Conservation (phyloP, 2,888 invertebrate species). For the Polyommatus icarus region DNA sequence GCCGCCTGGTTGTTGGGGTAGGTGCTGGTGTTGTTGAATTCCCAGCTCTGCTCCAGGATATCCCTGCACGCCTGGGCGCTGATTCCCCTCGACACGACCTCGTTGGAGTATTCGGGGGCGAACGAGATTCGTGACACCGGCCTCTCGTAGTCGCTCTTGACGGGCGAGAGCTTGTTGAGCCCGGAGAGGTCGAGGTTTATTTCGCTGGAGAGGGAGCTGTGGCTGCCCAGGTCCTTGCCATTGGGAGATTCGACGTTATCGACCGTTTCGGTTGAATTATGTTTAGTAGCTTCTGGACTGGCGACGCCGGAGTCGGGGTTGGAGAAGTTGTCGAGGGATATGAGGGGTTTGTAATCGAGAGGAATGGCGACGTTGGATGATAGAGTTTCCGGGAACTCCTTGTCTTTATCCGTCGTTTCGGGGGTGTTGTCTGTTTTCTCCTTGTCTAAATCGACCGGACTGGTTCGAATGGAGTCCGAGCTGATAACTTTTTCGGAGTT, state of each 20-base stretch:
- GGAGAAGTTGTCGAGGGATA: slow-evolving; percentile 65
- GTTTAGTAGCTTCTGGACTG: slow-evolving; percentile 80
- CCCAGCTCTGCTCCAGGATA: slow-evolving; percentile 63
- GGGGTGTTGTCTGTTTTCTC: slow-evolving; percentile 81
- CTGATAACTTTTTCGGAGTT: slow-evolving; percentile 79
- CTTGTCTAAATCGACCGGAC: slow-evolving; percentile 70
- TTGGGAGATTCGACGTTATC: slow-evolving; percentile 74
- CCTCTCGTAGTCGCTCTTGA: slow-evolving; percentile 62
- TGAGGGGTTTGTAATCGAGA: slow-evolving; percentile 68
- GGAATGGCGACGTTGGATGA: slow-evolving; percentile 60
- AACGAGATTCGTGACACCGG: slow-evolving; percentile 63
- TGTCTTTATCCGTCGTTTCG: slow-evolving; percentile 79
- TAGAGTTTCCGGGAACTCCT: slow-evolving; percentile 70
- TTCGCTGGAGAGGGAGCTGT: slow-evolving; percentile 78
- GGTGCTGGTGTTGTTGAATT: slow-evolving; percentile 62
- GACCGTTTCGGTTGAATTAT: slow-evolving; percentile 76
- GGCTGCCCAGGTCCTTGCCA: slow-evolving; percentile 70
- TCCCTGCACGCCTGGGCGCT: slow-evolving; percentile 65
- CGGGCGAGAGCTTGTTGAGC: slow-evolving; percentile 63
- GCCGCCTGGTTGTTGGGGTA: slow-evolving; percentile 46
- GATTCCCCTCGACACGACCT: slow-evolving; percentile 67
- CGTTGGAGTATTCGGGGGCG: slow-evolving; percentile 66
- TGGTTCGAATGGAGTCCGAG: slow-evolving; percentile 72
- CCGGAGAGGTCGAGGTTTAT: slow-evolving; percentile 79
- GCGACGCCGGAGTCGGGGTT: slow-evolving; percentile 79